phyloP scores from a whole-genome alignment of 2,888 invertebrate species.

The Xylophagus ater region DNA sequence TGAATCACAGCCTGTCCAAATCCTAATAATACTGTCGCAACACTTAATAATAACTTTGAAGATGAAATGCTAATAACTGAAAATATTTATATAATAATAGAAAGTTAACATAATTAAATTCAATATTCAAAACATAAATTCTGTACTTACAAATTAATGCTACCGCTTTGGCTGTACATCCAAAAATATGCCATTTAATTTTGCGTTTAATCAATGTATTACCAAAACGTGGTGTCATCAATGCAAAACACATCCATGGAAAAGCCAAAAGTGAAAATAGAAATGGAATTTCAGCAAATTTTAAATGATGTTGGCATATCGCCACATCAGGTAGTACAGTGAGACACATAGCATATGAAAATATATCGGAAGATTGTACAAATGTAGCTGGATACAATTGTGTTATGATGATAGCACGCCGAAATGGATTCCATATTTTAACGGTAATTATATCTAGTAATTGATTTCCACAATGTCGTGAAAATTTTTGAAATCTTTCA shows the following conservation, averaged over 20 bases:
- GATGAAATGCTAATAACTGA: slow-evolving; percentile 36
- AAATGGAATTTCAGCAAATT: slow-evolving; percentile 37
- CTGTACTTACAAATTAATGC: slow-evolving; percentile 35
- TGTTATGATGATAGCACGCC: slow-evolving; percentile 31
- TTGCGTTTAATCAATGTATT: slow-evolving; percentile 31
- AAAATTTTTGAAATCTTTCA: slow-evolving; percentile 31
- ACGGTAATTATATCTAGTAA: slow-evolving; percentile 31
- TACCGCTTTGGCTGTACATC: slow-evolving; percentile 33
- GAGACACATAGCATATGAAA: slow-evolving; percentile 38
- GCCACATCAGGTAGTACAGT: slow-evolving; percentile 36
- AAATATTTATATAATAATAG: slow-evolving; percentile 4
- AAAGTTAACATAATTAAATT: background rate
- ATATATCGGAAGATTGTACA: slow-evolving; percentile 33
- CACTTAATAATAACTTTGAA: slow-evolving; percentile 34
- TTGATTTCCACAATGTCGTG: slow-evolving; percentile 29
- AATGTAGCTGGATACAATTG: slow-evolving; percentile 35
- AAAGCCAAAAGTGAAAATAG: slow-evolving; percentile 37
- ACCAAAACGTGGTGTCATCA: slow-evolving; percentile 38
- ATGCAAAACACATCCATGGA: slow-evolving; percentile 38
- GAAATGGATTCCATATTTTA: slow-evolving; percentile 30
- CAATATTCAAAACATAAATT: no score
- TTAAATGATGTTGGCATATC: slow-evolving; percentile 34
- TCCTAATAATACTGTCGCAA: slow-evolving; percentile 35
- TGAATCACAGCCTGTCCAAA: slow-evolving; percentile 37
- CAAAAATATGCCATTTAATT: slow-evolving; percentile 34